phyloP scores from a whole-genome alignment of 2,797 vertebrate genomes.

The Rhabdophis nuchalis region DNA sequence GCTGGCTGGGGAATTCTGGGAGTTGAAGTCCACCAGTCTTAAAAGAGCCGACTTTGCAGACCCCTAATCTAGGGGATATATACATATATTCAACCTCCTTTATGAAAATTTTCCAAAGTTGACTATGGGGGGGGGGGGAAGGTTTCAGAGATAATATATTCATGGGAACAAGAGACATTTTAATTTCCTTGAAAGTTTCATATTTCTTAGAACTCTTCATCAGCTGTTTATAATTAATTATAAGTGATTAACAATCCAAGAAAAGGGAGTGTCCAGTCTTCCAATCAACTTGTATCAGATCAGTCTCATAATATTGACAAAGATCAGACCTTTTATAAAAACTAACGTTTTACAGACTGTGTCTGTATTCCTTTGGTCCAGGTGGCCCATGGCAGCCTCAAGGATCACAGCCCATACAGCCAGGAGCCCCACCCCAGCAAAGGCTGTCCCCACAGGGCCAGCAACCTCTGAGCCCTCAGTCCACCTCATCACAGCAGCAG shows the following conservation, averaged over 20 bases:
- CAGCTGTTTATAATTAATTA: neutral
- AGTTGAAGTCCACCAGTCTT: too few species aligned
- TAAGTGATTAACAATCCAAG: neutral
- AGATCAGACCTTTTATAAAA: neutral
- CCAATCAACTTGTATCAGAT: neutral
- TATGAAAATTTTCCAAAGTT: neutral
- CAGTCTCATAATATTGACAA: neutral
- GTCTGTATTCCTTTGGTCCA: slow-evolving; percentile 42
- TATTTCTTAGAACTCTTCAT: neutral
- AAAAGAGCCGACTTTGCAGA: too few species aligned
- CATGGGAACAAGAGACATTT: neutral
- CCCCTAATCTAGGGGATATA: too few species aligned
- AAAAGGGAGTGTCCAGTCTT: neutral
- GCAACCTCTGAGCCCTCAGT: slow-evolving; percentile 73
- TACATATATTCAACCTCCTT: neutral
- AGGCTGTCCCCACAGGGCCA: slow-evolving; percentile 77
- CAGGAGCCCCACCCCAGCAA: slow-evolving; percentile 68
- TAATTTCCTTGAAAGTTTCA: neutral
- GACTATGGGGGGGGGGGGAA: neutral
- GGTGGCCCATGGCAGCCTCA: slow-evolving; percentile 84
- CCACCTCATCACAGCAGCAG: slow-evolving; percentile 82
- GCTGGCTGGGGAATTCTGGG: too few species aligned
- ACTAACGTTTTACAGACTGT: neutral
- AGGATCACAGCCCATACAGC: slow-evolving; percentile 65
- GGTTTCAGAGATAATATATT: neutral